Evolutionary conservation across 2,113 vertebrate species (phyloP).

Genomic region (Gila orcuttii): DNA sequence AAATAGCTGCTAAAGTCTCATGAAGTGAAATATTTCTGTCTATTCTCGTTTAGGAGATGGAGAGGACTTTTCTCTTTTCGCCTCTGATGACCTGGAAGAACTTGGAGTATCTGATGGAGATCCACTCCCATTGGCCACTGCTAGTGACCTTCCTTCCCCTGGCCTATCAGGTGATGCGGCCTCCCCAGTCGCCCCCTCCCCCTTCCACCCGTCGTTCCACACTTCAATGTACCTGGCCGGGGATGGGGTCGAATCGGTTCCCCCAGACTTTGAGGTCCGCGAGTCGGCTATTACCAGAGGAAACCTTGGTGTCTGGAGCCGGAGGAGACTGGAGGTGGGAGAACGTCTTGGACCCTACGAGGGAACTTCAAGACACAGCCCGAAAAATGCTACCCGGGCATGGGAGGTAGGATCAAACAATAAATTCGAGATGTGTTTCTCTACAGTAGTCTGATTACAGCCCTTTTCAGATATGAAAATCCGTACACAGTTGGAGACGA

Average conservation of each 20-base stretch:
- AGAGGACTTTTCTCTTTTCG: constrained; percentile 81
- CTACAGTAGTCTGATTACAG: neutral
- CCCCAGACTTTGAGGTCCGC: constrained; percentile 90
- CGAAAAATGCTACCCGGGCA: constrained; percentile 82
- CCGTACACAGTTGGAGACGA: constrained; percentile 4
- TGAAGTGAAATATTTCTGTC: neutral
- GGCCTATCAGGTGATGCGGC: constrained; percentile 81
- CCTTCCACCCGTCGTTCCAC: constrained; percentile 84
- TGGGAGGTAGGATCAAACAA: constrained; percentile 89
- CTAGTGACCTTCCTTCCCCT: constrained; percentile 79
- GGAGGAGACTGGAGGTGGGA: constrained; percentile 85
- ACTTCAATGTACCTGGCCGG: constrained; percentile 69
- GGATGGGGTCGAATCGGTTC: constrained; percentile 84
- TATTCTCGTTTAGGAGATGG: constrained; percentile 79
- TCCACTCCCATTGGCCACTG: constrained; percentile 64
- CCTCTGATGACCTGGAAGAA: constrained; percentile 82
- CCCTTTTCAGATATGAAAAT: constrained; percentile 19
- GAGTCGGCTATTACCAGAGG: constrained; percentile 83
- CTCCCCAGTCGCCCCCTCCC: constrained; percentile 81
- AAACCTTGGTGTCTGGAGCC: constrained; percentile 91
- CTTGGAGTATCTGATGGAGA: constrained; percentile 77
- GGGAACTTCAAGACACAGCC: constrained; percentile 79
- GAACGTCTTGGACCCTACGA: constrained; percentile 93
- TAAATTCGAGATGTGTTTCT: neutral
- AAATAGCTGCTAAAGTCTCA: neutral